phyloP scores from a whole-genome alignment of 1,140 invertebrate species.

The Drosophila erecta region DNA sequence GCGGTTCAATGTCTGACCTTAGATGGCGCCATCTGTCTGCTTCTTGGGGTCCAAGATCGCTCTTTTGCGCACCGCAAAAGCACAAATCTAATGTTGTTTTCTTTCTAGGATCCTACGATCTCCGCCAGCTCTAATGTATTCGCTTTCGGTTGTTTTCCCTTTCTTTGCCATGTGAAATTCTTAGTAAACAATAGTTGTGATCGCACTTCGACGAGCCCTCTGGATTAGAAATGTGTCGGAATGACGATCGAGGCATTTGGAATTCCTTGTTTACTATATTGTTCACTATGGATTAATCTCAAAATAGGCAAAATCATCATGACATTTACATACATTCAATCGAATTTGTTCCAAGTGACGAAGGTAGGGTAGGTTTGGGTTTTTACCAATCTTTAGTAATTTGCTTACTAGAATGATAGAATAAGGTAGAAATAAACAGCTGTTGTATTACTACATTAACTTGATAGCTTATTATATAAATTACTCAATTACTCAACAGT shows the following conservation, averaged over 20 bases:
- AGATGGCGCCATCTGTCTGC: conserved; percentile 62
- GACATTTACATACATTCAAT: conserved; percentile 26
- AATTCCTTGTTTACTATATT: conserved; percentile 42
- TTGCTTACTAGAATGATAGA: not conserved
- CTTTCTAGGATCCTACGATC: conserved; percentile 24
- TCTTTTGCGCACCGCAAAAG: conserved; percentile 20
- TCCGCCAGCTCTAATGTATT: conserved; percentile 24
- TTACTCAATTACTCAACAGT: not conserved
- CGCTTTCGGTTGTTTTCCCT: conserved; percentile 46
- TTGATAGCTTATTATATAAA: not conserved
- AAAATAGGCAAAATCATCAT: conserved; percentile 17
- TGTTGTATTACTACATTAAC: too few relatives aligned
- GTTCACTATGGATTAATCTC: conserved; percentile 24
- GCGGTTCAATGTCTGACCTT: conserved; percentile 70
- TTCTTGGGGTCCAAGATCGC: conserved; percentile 4
- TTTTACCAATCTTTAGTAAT: not conserved
- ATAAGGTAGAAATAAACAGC: not conserved
- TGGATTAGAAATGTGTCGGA: conserved; percentile 13
- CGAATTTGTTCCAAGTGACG: not conserved
- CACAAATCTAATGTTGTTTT: conserved; percentile 18
- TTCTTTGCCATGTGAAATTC: conserved; percentile 37
- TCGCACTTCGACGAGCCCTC: conserved; percentile 36
- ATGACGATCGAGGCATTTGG: conserved; percentile 12
- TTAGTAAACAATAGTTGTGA: conserved; percentile 28
- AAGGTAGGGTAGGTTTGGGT: conserved; percentile 2